Percentiles rank a stretch among this genome's conserved stretches.
These are phyloP conservation scores for Drosophila pachea DNA, from an alignment of 1,140 invertebrate species.

Conservation along the genomic window DNA sequence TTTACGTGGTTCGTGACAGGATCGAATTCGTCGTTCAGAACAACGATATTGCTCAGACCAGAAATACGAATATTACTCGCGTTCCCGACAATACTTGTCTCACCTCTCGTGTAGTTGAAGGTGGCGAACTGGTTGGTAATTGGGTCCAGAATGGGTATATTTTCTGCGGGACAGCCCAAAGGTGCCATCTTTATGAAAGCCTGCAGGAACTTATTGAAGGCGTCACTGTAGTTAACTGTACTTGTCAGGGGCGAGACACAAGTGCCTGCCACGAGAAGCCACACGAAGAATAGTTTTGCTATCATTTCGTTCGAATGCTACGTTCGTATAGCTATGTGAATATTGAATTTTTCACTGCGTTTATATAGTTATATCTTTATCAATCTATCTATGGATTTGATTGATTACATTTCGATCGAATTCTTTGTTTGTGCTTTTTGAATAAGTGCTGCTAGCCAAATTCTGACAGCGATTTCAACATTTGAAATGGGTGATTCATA, in stretches of 20 bases:
- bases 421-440: not conserved
- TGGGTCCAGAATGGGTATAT: constrained; percentile 6
- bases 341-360: not conserved
- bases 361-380: constrained; percentile 14
- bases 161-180: not conserved
- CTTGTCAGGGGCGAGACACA: constrained; percentile 5
- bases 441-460: not conserved
- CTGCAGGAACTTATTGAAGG: not conserved
- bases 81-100: constrained; percentile 8
- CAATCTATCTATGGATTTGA: constrained; percentile 7
- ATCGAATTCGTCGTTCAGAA: constrained; percentile 8
- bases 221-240: not conserved
- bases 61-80: constrained; percentile 16
- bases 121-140: constrained; percentile 1
- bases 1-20: not conserved
- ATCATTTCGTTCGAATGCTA: constrained; percentile 10
- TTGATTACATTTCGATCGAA: constrained; percentile 8
- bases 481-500: no score
- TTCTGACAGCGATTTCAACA: not conserved
- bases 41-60: constrained; percentile 2
- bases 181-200: constrained; percentile 13
- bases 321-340: not conserved
- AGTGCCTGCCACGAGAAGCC: not conserved
- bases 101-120: constrained; percentile 16
- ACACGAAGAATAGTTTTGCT: constrained; percentile 1